Evolutionary conservation across 64 coral and sea anemone genomes (phyloP), one percentile per base, ranked within the genome.

Genomic region (Montipora foliosa): DNA sequence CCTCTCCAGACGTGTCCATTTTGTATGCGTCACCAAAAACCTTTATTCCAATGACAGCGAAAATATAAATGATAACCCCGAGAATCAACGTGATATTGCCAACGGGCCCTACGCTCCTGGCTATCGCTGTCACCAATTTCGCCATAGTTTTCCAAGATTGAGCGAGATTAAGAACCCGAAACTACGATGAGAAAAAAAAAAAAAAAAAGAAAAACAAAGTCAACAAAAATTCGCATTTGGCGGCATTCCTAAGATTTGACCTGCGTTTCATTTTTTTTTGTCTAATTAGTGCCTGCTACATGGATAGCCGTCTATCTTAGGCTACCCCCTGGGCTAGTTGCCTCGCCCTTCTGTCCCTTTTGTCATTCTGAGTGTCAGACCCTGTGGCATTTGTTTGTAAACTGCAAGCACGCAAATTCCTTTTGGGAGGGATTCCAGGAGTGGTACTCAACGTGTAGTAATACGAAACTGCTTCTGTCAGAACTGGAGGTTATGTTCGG

Each of bases 131-230:
- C 37, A 99, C 81, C 1, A 99, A 87, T 48, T 93, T 96, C 37
- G 90, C 92, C 98, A 99, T 99, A 3, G 98, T 96, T 24, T 93
- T 93, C 98, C 98, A 99, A 1, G 98, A 99, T 44, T 94, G 92
- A 5, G 94, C 98, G 0, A 99, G 73, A n/a, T 96, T 94, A 11
- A 99, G 75, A 46, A 99, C 84, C 44, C 97, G 91, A 10, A 98
- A 78, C 97, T 98, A 29, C 5, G 50, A 78, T 22, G 20, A 15
- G 10, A 57, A 82, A 29, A 57, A 24, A 44, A 0, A 2, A 21
- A 14, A 17, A 21, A 57, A 52, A 57, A 52, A 52, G 16, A 4
- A 17, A 69, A 17, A 84, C 57, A 29, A 13, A 44, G 13, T 82
- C 9, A 24, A 15, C 6, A 59, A 20, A 37, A 37, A 37, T 37